phyloP scores from a whole-genome alignment of 1,140 invertebrate species.

The Pogonognathellus flavescens region DNA sequence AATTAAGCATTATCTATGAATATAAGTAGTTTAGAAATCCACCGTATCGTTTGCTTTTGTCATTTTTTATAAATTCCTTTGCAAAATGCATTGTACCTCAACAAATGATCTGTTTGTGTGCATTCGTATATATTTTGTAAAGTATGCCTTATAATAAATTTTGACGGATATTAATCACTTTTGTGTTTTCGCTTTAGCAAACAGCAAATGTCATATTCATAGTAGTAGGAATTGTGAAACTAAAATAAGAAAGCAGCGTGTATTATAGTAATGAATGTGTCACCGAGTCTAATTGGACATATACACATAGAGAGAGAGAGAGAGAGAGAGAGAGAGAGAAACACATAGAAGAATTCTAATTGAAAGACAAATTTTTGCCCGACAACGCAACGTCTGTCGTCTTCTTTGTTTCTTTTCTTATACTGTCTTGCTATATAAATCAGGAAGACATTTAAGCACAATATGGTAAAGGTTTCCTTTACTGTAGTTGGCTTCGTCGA shows the following conservation, averaged over 20 bases:
- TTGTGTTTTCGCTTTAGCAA: no score
- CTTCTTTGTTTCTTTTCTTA: slow-evolving; percentile 1
- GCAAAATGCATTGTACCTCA: no score
- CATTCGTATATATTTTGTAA: no score
- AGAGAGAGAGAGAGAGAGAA: slow-evolving; percentile 10
- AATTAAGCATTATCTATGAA: no score
- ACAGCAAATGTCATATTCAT: no score
- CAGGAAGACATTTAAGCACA: not conserved
- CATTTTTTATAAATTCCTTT: no score
- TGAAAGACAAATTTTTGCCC: slow-evolving; percentile 14
- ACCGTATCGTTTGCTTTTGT: no score
- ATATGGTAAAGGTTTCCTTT: not conserved
- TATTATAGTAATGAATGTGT: not conserved
- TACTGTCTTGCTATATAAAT: not conserved
- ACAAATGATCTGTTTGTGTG: no score
- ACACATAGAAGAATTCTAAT: not conserved
- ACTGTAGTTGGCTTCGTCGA: slow-evolving; percentile 26
- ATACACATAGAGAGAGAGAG: not conserved
- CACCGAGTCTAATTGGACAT: not conserved
- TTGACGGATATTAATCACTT: no score
- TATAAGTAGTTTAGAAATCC: no score
- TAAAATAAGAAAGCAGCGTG: not conserved
- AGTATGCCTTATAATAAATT: no score
- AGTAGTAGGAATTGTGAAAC: no score
- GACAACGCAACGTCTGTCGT: not conserved